Conservation (phyloP, 2,797 vertebrate genomes). For the Hemitrygon akajei region DNA sequence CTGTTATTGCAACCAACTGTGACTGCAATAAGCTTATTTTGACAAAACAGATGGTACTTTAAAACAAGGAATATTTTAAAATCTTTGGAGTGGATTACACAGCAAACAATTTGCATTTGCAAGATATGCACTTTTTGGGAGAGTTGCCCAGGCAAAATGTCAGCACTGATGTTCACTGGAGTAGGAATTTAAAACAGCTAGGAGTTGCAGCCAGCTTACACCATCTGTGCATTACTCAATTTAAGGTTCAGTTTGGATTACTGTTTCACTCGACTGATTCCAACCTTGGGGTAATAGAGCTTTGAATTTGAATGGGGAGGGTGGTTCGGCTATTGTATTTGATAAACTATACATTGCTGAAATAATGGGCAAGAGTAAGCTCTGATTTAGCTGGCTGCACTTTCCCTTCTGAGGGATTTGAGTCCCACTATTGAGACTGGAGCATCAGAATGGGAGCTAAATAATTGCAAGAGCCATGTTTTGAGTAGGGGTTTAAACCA, state of each 20-base stretch:
- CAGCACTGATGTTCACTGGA: background rate
- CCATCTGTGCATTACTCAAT: conserved; percentile 26
- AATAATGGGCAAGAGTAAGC: background rate
- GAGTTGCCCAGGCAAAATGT: background rate
- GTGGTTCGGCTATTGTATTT: background rate
- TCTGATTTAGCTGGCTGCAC: background rate
- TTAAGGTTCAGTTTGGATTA: background rate
- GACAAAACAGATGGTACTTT: background rate
- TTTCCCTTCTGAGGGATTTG: background rate
- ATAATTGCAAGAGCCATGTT: background rate
- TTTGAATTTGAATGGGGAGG: background rate
- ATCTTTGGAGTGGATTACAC: background rate
- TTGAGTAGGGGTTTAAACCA: background rate
- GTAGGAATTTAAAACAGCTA: background rate
- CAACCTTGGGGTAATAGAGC: background rate
- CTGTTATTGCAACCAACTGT: background rate
- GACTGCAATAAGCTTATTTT: background rate
- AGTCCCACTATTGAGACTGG: background rate
- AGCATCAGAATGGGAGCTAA: background rate
- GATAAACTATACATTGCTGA: background rate
- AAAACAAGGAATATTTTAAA: background rate
- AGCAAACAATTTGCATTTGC: background rate
- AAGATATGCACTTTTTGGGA: background rate
- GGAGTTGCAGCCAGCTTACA: background rate
- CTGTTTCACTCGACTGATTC: background rate